phyloP scores from a whole-genome alignment of 2,888 invertebrate species.

The Dynastes maya region DNA sequence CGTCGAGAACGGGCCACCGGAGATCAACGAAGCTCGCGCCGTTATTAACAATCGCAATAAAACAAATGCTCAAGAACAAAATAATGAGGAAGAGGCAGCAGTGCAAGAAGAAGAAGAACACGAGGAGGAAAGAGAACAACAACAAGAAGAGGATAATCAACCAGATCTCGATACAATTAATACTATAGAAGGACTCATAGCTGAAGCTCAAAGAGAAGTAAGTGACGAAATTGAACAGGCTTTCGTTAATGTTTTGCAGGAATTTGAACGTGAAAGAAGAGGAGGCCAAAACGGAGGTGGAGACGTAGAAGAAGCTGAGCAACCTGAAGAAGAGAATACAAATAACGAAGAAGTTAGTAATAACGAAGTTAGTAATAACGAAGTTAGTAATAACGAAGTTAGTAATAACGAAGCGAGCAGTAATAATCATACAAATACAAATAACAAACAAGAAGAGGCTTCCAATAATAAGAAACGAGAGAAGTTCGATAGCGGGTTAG shows the following conservation, averaged over 20 bases:
- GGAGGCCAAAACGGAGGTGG: conserved; percentile 19
- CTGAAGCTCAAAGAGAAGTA: conserved; percentile 11
- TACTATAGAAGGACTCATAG: conserved; percentile 26
- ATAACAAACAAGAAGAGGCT: conserved; percentile 37
- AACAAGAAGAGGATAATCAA: conserved; percentile 5
- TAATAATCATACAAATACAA: conserved; percentile 22
- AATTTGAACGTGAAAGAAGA: conserved; percentile 37
- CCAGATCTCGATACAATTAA: conserved; percentile 8
- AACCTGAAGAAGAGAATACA: conserved; percentile 32
- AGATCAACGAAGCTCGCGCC: conserved; percentile 38
- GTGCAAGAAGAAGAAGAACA: conserved; percentile 9
- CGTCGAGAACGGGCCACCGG: conserved; percentile 3
- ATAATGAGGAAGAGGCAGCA: conserved; percentile 2
- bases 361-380: conserved; percentile 34
- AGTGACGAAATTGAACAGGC: conserved; percentile 14
- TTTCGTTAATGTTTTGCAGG: conserved; percentile 35
- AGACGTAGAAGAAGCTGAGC: conserved; percentile 11
- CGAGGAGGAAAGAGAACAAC: not conserved
- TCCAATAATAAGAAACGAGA: conserved; percentile 68
- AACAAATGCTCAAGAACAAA: conserved; percentile 30
- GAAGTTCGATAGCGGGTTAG: conserved; percentile 78
- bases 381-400: conserved; percentile 19
- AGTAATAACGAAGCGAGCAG: conserved; percentile 29
- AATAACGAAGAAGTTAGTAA: conserved; percentile 6
- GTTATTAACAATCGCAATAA: conserved; percentile 25